Base-by-base conservation (phyloP, 2,797 vertebrate genomes). In the Gadopsis marmoratus region DNA sequence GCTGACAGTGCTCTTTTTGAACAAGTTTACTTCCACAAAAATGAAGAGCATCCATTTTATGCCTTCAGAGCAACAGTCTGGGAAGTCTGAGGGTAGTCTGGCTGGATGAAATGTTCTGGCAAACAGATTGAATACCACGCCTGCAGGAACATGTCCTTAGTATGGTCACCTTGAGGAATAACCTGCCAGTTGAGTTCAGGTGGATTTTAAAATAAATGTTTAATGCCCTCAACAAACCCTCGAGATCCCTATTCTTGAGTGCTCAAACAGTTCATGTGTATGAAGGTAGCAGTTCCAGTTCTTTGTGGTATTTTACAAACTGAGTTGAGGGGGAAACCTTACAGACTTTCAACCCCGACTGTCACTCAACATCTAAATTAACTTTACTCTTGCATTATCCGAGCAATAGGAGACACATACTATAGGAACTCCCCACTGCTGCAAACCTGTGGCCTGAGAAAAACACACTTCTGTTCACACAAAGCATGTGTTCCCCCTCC, bases 361-460 rank as follows among this genome's bases (percentile, higher is more conserved):
- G 41, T 73, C 45, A 41, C 39, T 78, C 78, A 73, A 60, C 63
- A 77, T 69, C 43, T 66, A 79, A 85, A 90, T 86, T 76, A 83
- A 88, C 58, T 82, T 84, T 65, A 70, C 55, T 76, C 21, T 62
- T 2, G 10, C 26, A 76, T 74, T 79, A 65, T 79, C 74, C 13
- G 1, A 87, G 76, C 35, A 74, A 37, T 66, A 76, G 7, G 53
- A 54, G 33, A 60, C 47, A 59, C 35, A 69, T 41, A 72, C 39
- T 72, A 80, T 72, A 70, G 60, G 39, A 65, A 33, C 60, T 73
- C 61, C 53, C 71, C 37, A 80, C 45, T 8, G n/a, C 67, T 75
- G 76, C 69, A 86, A 87, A 91, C 87, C 91, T 91, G 88, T 79
- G 71, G 79, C 74, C 83, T 83, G 79, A 86, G 81, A 86, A 87